Base-by-base conservation (phyloP, 2,888 invertebrate species). In the Exephanes ischioxanthus region DNA sequence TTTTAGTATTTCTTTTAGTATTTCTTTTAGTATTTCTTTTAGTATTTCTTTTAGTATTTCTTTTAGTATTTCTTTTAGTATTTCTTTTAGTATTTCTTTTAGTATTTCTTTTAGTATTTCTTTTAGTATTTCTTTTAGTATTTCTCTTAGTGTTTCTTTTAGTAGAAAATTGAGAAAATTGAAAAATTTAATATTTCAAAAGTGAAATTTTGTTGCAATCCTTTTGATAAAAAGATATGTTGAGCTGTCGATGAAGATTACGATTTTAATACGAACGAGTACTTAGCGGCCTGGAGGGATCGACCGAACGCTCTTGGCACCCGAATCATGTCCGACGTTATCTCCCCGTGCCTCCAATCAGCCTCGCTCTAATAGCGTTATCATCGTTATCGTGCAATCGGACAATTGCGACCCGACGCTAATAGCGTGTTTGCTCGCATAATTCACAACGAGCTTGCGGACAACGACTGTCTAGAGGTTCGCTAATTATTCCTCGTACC, bases 371-470 rank as follows among this genome's bases (percentile, higher is more conserved):
- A 72, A 77, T 78, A 73, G 77, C 77, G 66, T 78, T 72, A 71
- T 78, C 67, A 73, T 68, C 66, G 61, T 83, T 75, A 78, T 83
- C 76, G 37, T 73, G 53, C 83, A 72, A 78, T 63, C 68, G 73
- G 51, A 70, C 68, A 61, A 73, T 79, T 73, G 61, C 45, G 73
- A 41, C n/a, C 80, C 53, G 41, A 79, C 51, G 78, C 51, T 73
- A 83, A 83, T 73, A 61, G 72, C 72, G 45, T 67, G 78, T 71
- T 83, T 73, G 78, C 72, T 83, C 58, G 78, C 16, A 63, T 78
- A 73, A 68, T 78, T 83, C 55, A 73, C 77, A 58, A 33, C 30
- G 78, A 51, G 63, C 14, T 37, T 33, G 71, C 41, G n/a, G n/a
- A 53, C 16, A n/a, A 48, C 11, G 33, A 41, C 5, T 45, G 22